phyloP scores from a whole-genome alignment of 92 coral and sea anemone species.

The Metridium senile region DNA sequence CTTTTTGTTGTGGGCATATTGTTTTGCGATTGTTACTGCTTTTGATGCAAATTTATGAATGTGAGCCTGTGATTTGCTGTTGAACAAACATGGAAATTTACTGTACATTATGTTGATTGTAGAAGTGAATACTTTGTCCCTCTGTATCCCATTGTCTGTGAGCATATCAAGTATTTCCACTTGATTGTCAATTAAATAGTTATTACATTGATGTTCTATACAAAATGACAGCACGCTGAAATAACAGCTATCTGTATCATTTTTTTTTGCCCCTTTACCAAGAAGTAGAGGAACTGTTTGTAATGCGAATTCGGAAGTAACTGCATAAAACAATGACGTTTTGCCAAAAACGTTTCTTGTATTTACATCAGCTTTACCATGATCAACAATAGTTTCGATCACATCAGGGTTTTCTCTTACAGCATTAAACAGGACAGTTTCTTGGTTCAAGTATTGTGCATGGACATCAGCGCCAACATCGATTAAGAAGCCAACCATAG shows the following conservation, averaged over 20 bases:
- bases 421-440: background rate
- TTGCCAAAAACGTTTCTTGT: background rate
- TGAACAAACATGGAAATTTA: background rate
- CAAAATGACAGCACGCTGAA: background rate
- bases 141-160: background rate
- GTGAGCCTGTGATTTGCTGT: too few species aligned
- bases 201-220: background rate
- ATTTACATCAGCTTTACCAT: constrained; percentile 18
- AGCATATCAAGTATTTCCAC: background rate
- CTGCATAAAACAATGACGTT: constrained; percentile 10
- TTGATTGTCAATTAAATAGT: background rate
- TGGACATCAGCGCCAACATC: background rate
- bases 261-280: background rate
- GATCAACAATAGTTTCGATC: background rate
- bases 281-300: background rate
- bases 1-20: background rate
- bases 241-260: background rate
- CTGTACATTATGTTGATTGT: background rate
- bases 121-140: background rate
- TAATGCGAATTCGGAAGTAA: background rate
- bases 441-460: background rate
- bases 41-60: too few species aligned
- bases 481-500: background rate
- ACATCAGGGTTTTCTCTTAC: background rate
- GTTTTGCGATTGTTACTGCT: background rate